phyloP scores from a whole-genome alignment of 2,888 invertebrate species.

The Busseola fusca region DNA sequence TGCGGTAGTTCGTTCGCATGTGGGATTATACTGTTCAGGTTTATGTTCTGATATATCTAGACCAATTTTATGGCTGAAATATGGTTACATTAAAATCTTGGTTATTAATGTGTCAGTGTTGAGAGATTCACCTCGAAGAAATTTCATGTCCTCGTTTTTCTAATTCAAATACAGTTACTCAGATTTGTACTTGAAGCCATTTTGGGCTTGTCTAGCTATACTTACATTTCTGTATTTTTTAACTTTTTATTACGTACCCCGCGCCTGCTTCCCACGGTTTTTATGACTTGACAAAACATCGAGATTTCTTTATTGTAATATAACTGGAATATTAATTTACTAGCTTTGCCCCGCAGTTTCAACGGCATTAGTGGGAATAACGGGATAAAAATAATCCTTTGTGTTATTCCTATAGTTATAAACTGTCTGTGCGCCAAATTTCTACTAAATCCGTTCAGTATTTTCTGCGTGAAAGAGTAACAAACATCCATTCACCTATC shows the following conservation, averaged over 20 bases:
- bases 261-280: too few species aligned
- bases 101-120: background rate
- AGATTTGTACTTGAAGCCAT: background rate
- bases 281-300: background rate
- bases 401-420: too few species aligned
- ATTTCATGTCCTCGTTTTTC: background rate
- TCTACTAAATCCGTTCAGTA: too few species aligned
- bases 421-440: too few species aligned
- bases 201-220: background rate
- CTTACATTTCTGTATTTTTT: background rate
- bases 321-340: too few species aligned
- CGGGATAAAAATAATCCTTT: too few species aligned
- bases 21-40: constrained; percentile 40
- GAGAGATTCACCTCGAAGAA: background rate
- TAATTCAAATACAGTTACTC: background rate
- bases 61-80: constrained; percentile 8
- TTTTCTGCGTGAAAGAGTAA: too few species aligned
- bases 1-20: constrained; percentile 41
- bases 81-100: background rate
- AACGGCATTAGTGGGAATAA: too few species aligned
- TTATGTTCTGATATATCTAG: constrained; percentile 26
- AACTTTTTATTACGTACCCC: background rate
- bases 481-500: too few species aligned
- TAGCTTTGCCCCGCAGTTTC: too few species aligned
- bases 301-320: background rate